Conservation (phyloP, 2,888 invertebrate genomes). For the Microctonus hyperodae region DNA sequence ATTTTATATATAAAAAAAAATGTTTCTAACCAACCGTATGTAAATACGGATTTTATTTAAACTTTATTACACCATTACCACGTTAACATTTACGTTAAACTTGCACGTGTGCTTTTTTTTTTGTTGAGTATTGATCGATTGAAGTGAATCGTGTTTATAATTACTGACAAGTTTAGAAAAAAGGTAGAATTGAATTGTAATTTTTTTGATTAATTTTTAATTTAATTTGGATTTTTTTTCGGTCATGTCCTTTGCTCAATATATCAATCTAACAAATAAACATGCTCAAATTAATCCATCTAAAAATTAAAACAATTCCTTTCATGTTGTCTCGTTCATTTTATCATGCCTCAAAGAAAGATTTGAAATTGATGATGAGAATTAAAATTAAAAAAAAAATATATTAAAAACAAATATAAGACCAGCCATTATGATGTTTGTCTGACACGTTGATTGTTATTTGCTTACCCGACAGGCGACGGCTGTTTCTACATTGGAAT, state of each 20-base stretch:
- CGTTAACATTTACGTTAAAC: slow-evolving; percentile 20
- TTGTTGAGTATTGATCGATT: slow-evolving; percentile 51
- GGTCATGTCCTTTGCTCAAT: slow-evolving; percentile 2
- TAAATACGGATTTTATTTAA: not conserved
- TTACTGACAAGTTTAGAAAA: not conserved
- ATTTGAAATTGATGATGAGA: slow-evolving; percentile 24
- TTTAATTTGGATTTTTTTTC: slow-evolving; percentile 4
- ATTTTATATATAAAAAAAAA: too few species aligned
- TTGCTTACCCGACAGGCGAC: slow-evolving; percentile 92
- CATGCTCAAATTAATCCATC: slow-evolving; percentile 3
- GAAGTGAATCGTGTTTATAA: slow-evolving; percentile 45
- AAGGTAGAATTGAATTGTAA: not conserved
- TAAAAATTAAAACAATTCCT: not conserved
- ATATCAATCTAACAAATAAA: slow-evolving; percentile 6
- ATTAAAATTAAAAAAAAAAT: slow-evolving; percentile 5
- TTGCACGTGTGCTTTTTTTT: slow-evolving; percentile 57
- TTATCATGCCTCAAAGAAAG: slow-evolving; percentile 22
- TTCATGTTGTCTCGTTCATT: not conserved
- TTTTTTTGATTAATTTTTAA: not conserved
- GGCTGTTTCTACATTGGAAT: slow-evolving; percentile 97
- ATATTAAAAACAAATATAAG: slow-evolving; percentile 28
- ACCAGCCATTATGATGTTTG: slow-evolving; percentile 44
- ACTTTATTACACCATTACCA: not conserved
- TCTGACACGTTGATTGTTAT: slow-evolving; percentile 68
- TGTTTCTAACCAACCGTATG: not conserved